Evolutionary conservation across 2,113 vertebrate species (phyloP), one percentile per base, ranked within the genome.

Genomic region (Machaerirhynchus nigripectus): DNA sequence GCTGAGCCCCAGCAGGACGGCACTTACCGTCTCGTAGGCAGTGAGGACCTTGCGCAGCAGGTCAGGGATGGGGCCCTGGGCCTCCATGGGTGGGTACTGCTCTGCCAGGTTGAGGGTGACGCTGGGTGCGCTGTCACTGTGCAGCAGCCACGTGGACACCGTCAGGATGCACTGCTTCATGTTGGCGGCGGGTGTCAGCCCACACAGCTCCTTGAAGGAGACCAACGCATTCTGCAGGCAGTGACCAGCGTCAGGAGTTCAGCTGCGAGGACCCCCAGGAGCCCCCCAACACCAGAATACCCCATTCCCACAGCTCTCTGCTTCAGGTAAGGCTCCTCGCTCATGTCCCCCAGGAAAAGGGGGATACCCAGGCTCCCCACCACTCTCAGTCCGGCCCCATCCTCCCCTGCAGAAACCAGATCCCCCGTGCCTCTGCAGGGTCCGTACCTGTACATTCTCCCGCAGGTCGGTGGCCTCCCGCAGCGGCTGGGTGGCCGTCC

Each of bases 141-240:
- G 99, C 97, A 98, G 98, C 87, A 99, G 97, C 99, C 99, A 99
- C 0, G 98, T 94, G 0, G 99, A 99, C 94, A 99, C 98, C 0
- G 99, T 99, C 96, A 99, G 97, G 96, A 99, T 99, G 85, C 99
- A 99, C 95, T 99, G 99, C 97, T 99, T 99, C 98, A 99, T 99
- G 96, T 99, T 99, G 96, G 99, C 99, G 0, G 98, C 99, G 5
- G 99, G 99, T 11, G 98, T 99, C 95, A 99, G 96, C 49, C 99
- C 99, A 20, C 99, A 99, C 64, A 99, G 97, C 98, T 99, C 99
- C 96, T 99, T 99, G 95, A 99, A 99, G 93, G 99, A 99, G 80
- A 99, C 99, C 98, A 98, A 91, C 7, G 99, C 99, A 14, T 99
- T 99, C 99, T 99, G 97, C 17, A 3, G 93, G 86, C 60, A 93